Conservation (phyloP, 2,888 invertebrate species). For the Lepeophtheirus nordmannii region DNA sequence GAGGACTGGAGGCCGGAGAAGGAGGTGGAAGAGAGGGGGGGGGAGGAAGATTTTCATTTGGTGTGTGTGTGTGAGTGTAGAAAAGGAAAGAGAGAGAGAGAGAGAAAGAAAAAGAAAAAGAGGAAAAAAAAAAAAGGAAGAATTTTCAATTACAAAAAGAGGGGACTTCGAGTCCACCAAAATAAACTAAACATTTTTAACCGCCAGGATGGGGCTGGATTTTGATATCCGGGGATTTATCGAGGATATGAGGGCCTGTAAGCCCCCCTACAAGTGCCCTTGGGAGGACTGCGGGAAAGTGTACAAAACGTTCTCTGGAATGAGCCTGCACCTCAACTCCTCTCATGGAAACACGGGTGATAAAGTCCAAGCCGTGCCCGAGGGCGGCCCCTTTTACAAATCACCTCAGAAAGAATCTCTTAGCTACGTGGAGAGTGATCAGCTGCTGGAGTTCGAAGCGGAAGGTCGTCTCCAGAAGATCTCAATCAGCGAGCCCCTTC, state of each 20-base stretch:
- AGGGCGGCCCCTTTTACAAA: conserved; percentile 29
- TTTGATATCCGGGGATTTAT: conserved; percentile 20
- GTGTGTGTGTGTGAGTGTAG: no score
- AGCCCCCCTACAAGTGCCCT: conserved; percentile 44
- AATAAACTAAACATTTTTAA: neutral
- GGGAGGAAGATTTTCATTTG: no score
- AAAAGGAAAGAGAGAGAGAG: neutral
- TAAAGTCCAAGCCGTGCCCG: conserved; percentile 25
- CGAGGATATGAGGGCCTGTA: conserved; percentile 24
- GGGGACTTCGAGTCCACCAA: neutral
- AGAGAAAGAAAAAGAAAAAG: conserved; percentile 18
- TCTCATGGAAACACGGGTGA: conserved; percentile 46
- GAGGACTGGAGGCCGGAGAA: no score
- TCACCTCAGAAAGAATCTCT: conserved; percentile 46
- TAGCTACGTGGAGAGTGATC: conserved; percentile 66
- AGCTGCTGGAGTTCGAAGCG: conserved; percentile 70
- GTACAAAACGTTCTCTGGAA: conserved; percentile 68
- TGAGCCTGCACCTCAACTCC: conserved; percentile 69
- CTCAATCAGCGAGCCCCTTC: conserved; percentile 38
- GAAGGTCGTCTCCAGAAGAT: conserved; percentile 56
- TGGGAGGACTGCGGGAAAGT: conserved; percentile 65
- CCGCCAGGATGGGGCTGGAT: conserved; percentile 4
- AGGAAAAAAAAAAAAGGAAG: conserved; percentile 1
- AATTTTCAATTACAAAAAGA: no score
- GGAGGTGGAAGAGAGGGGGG: no score